phyloP scores from a whole-genome alignment of 2,888 invertebrate species.

The Lissocephala sabroskyi region DNA sequence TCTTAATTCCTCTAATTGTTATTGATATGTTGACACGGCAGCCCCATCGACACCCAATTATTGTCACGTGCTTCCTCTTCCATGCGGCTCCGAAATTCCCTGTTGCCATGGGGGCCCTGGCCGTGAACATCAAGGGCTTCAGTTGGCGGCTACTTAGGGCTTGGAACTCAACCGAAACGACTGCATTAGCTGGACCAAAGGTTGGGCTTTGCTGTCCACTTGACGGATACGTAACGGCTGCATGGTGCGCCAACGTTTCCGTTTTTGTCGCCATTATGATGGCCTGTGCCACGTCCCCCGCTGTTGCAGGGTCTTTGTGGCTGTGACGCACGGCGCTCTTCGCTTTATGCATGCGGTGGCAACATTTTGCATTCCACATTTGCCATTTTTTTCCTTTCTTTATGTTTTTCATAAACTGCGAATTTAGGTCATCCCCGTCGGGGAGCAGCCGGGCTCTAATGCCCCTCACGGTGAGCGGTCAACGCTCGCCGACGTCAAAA shows the following conservation, averaged over 20 bases:
- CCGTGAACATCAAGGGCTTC: no score
- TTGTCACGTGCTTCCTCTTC: no score
- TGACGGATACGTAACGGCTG: conserved; percentile 31
- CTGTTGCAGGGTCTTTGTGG: conserved; percentile 6
- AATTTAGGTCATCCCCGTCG: conserved; percentile 46
- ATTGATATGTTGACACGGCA: no score
- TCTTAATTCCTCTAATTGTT: conserved; percentile 1
- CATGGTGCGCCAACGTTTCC: conserved; percentile 41
- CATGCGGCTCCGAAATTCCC: no score
- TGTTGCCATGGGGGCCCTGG: no score
- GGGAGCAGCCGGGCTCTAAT: conserved; percentile 40
- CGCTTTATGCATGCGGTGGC: conserved; percentile 46
- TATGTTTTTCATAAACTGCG: conserved; percentile 59
- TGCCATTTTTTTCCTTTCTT: no score
- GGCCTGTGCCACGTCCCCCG: conserved; percentile 26
- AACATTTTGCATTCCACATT: conserved; percentile 47
- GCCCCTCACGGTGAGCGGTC: conserved; percentile 41
- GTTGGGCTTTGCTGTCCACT: conserved; percentile 2
- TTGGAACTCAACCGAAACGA: no score
- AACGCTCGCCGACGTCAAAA: conserved; percentile 50
- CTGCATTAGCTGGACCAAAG: background rate
- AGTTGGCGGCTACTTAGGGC: no score
- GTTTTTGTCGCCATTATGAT: conserved; percentile 36
- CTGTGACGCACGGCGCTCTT: conserved; percentile 11
- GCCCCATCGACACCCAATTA: no score